Conservation (phyloP, 2,113 vertebrate species). For the Polypterus senegalus region DNA sequence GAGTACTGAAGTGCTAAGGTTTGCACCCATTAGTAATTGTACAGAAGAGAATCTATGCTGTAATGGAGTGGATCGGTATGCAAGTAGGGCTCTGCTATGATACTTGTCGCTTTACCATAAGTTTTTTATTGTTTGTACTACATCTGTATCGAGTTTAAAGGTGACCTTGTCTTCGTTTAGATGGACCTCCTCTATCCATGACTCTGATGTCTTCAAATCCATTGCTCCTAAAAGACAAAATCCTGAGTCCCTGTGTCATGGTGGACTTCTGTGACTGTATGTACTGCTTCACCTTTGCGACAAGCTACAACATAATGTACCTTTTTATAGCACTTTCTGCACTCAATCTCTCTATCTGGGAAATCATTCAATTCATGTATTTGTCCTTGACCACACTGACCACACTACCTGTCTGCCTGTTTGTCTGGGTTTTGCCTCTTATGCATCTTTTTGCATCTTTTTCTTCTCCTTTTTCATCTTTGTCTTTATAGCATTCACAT, state of each 20-base stretch:
- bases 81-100: not conserved
- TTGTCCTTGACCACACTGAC: constrained; percentile 1
- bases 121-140: not conserved
- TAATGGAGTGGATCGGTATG: constrained; percentile 6
- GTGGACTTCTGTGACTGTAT: too few relatives aligned
- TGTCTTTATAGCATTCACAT: not conserved
- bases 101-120: not conserved
- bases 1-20: not conserved
- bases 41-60: constrained; percentile 2
- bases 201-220: too few relatives aligned
- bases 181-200: constrained; percentile 1
- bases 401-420: constrained; percentile 9
- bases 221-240: too few relatives aligned
- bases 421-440: constrained; percentile 2
- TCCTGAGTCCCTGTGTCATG: too few relatives aligned
- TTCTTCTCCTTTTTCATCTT: not conserved
- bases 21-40: not conserved
- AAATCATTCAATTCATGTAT: constrained; percentile 17
- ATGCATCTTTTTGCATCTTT: constrained; percentile 5
- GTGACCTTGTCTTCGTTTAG: constrained; percentile 4
- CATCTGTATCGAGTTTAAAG: constrained; percentile 7
- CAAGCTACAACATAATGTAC: constrained; percentile 9
- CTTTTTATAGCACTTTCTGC: constrained; percentile 10
- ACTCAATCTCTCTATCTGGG: constrained; percentile 12
- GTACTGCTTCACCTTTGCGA: too few relatives aligned